A percentile compares a stretch with the other conserved stretches of the same genome.
These are phyloP conservation scores for Microcebus ravelobensis DNA, from an alignment of 2,113 vertebrate genomes.

Conservation along the genomic window DNA sequence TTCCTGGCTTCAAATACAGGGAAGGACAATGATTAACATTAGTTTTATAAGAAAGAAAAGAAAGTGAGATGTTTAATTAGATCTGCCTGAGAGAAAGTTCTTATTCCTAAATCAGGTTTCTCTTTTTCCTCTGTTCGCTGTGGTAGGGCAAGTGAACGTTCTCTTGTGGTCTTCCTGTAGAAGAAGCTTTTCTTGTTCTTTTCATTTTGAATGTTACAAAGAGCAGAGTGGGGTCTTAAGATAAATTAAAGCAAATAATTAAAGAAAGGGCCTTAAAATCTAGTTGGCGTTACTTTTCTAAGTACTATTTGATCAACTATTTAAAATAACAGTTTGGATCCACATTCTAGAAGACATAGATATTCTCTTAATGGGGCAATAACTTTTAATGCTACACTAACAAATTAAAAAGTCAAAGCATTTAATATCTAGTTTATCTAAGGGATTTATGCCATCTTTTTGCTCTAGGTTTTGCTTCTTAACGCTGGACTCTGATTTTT, in stretches of 20 bases:
- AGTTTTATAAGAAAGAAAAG: not conserved
- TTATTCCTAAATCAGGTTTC: constrained; percentile 31
- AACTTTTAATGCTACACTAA: constrained; percentile 31
- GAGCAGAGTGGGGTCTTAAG: not conserved
- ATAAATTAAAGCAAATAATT: constrained; percentile 44
- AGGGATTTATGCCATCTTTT: not conserved
- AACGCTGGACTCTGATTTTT: not conserved
- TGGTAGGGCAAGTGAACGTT: not conserved
- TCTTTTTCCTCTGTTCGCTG: not conserved
- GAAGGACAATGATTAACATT: not conserved
- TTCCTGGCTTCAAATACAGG: not conserved
- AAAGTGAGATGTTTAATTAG: constrained; percentile 56
- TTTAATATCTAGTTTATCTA: not conserved
- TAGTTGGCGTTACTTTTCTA: not conserved
- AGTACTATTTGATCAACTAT: not conserved
- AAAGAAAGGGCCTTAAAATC: constrained; percentile 13
- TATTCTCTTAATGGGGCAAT: not conserved
- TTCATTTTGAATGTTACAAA: constrained; percentile 15
- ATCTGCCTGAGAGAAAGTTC: not conserved
- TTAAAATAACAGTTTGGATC: not conserved
- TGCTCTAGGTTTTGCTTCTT: not conserved
- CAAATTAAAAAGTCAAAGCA: not conserved
- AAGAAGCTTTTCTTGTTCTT: not conserved
- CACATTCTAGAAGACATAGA: constrained; percentile 34
- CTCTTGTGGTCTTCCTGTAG: not conserved